phyloP scores from a whole-genome alignment of 2,113 vertebrate genomes.

The Formicarius rufipectus region DNA sequence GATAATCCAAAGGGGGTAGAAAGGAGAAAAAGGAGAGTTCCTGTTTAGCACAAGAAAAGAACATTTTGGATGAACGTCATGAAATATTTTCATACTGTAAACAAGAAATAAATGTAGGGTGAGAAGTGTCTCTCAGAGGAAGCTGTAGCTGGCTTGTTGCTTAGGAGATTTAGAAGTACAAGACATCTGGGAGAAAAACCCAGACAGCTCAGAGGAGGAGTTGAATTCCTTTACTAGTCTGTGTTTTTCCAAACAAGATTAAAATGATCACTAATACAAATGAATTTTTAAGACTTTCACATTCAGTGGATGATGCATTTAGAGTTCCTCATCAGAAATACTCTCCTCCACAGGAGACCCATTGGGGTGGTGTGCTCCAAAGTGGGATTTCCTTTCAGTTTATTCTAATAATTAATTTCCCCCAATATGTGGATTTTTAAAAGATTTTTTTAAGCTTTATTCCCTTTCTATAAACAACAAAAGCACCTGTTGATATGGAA shows the following conservation, averaged over 20 bases:
- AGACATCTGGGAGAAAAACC: background rate
- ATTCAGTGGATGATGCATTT: background rate
- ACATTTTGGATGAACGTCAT: background rate
- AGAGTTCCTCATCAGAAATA: background rate
- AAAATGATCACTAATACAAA: background rate
- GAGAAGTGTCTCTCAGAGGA: background rate
- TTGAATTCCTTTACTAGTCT: background rate
- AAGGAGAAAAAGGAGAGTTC: background rate
- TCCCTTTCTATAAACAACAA: conserved; percentile 4
- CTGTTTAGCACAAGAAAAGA: background rate
- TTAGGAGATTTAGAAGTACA: background rate
- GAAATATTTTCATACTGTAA: background rate
- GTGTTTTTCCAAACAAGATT: background rate
- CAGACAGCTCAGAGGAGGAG: background rate
- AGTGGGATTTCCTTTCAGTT: background rate
- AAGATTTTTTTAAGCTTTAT: conserved; percentile 17
- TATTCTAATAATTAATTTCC: background rate
- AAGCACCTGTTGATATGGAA: background rate
- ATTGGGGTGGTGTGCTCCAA: background rate
- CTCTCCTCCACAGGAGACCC: background rate
- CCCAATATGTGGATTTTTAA: conserved; percentile 12
- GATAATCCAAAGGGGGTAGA: background rate
- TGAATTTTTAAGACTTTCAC: background rate
- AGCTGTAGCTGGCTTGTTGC: background rate
- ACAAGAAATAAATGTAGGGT: background rate